Conservation (phyloP, 53 echinoderm and acorn worm genomes). For the Luidia sarsii region DNA sequence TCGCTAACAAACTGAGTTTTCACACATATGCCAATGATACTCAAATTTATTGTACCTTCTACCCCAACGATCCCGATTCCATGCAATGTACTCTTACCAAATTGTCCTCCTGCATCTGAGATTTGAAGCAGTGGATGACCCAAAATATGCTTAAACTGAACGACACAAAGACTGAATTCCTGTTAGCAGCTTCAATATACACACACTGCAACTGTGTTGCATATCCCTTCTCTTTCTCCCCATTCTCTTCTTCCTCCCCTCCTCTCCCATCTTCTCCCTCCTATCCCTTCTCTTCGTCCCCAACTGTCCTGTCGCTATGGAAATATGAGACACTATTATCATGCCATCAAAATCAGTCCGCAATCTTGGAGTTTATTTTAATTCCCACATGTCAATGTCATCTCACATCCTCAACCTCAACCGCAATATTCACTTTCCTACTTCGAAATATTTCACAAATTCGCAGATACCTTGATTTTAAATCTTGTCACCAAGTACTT, state of each 20-base stretch:
- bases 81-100: slow-evolving; percentile 33
- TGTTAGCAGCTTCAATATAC: background rate
- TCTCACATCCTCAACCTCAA: background rate
- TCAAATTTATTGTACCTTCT: background rate
- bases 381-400: background rate
- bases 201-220: slow-evolving; percentile 1
- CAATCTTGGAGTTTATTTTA: slow-evolving; percentile 16
- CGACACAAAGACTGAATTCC: slow-evolving; percentile 21
- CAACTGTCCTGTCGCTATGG: too few relatives aligned
- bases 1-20: slow-evolving; percentile 8
- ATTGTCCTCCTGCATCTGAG: slow-evolving; percentile 15
- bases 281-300: too few relatives aligned
- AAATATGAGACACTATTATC: too few relatives aligned
- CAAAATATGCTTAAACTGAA: slow-evolving; percentile 16
- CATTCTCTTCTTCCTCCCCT: too few relatives aligned
- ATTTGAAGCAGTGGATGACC: slow-evolving; percentile 29
- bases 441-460: background rate
- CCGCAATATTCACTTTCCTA: background rate
- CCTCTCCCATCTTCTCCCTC: too few relatives aligned
- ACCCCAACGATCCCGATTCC: slow-evolving; percentile 16
- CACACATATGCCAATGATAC: slow-evolving; percentile 22
- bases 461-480: background rate
- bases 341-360: slow-evolving; percentile 28
- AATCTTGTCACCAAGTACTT: background rate
- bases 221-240: too few relatives aligned